A percentile compares a stretch with the other conserved stretches of the same genome.
Evolutionary conservation across 2,797 vertebrate species (phyloP).

Genomic region (Margarornis squamiger): DNA sequence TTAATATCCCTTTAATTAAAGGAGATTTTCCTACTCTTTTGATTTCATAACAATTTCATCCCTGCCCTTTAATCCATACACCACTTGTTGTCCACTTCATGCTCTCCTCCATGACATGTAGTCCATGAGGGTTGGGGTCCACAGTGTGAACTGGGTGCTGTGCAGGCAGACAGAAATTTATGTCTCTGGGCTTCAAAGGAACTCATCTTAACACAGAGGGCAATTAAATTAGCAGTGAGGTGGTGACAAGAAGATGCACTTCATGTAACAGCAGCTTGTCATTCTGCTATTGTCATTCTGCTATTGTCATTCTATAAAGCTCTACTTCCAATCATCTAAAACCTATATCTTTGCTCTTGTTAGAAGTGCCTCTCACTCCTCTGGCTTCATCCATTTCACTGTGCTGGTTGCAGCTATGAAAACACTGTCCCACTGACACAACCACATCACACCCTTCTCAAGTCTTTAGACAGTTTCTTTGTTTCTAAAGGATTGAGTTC

Average conservation of each 20-base stretch:
- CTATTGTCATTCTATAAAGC: not conserved
- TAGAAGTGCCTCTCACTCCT: not conserved
- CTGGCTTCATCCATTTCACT: not conserved
- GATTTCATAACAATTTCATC: not conserved
- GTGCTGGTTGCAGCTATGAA: not conserved
- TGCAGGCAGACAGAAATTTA: not conserved
- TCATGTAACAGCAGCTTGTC: not conserved
- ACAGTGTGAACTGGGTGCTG: not conserved
- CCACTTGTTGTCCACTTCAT: not conserved
- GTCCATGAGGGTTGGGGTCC: not conserved
- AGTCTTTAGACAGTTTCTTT: not conserved
- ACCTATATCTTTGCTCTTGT: not conserved
- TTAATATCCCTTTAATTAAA: not conserved
- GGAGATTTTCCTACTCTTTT: not conserved
- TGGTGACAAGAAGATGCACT: not conserved
- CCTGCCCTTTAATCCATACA: not conserved
- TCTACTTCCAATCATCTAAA: not conserved
- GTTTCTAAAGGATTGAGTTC: not conserved
- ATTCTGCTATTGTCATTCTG: not conserved
- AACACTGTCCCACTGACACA: not conserved
- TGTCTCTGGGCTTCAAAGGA: not conserved
- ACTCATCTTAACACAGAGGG: not conserved
- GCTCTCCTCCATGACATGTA: not conserved
- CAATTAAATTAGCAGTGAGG: not conserved
- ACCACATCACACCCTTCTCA: not conserved